Base-by-base conservation (phyloP, 2,888 invertebrate genomes). In the Epirrhoe tristata region DNA sequence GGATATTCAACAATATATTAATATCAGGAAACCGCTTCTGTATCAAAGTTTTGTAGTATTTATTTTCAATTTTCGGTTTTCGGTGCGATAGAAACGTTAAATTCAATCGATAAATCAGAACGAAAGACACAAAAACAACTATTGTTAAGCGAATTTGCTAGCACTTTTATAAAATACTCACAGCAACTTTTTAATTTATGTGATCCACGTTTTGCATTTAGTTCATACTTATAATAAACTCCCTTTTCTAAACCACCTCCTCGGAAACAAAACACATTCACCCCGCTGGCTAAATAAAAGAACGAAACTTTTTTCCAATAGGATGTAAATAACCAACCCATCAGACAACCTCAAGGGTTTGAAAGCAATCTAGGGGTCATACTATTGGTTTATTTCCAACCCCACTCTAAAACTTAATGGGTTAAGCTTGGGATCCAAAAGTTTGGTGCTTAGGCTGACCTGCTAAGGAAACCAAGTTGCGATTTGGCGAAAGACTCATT, bases 331-430 rank as follows among this genome's bases (percentile, higher is more conserved):
- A 87, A 85, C 84, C 81, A 79, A 78, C 77, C 80, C 80, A 83
- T 85, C 82, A 84, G 86, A 84, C 84, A 82, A 83, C 81, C 84
- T 85, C 82, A 85, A 87, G 87, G 86, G 89, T 81, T 88, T 87
- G 81, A 87, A 89, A 86, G 85, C 87, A 86, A 88, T 88, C 86
- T 84, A 81, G 76, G 77, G 81, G 80, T 81, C 74, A 64, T 82
- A 81, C 84, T 84, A 84, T 68, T 58, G 64, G 64, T 51, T 57
- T 61, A 31, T 68, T 68, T 55, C 58, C 52, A 55, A 64, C 54
- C 55, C 34, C 56, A 32, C 68, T 58, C n/a, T 31, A 63, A 58
- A 52, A 14, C 17, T 32, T 5, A 48, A 5, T 5, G 17, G 51
- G n/a, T 1, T 3, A 52, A 53, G 32, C 58, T 50, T 51, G 34